phyloP scores from a whole-genome alignment of 2,888 invertebrate species.

The Rugalucina vietnamica region DNA sequence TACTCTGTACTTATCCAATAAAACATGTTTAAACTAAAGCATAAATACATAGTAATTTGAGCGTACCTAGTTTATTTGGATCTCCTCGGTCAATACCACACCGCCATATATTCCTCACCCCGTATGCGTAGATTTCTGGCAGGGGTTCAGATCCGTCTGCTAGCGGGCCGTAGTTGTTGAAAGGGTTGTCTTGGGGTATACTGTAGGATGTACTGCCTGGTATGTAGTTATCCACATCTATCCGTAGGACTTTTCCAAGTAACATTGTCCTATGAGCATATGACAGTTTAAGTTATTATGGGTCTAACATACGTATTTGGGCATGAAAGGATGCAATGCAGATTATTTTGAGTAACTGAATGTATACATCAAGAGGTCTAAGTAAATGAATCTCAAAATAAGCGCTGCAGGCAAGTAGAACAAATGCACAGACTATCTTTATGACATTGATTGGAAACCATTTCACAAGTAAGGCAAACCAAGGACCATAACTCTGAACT shows the following conservation, averaged over 20 bases:
- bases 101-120: constrained; percentile 82
- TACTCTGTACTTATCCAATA: too few species aligned
- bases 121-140: constrained; percentile 81
- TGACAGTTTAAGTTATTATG: neutral
- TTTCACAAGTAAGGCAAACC: too few species aligned
- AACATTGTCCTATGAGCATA: constrained; percentile 65
- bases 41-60: too few species aligned
- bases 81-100: constrained; percentile 81
- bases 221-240: constrained; percentile 76
- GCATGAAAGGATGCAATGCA: neutral
- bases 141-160: constrained; percentile 54
- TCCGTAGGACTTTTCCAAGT: constrained; percentile 80
- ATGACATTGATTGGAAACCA: too few species aligned
- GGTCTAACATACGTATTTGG: neutral
- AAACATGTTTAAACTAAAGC: too few species aligned
- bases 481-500: too few species aligned
- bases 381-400: too few species aligned
- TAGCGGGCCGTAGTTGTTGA: constrained; percentile 37
- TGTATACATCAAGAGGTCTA: too few species aligned
- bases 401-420: too few species aligned
- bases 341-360: too few species aligned
- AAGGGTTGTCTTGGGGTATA: constrained; percentile 81
- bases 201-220: constrained; percentile 64
- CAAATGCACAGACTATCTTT: too few species aligned
- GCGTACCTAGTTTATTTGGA: too few species aligned